A percentile compares a stretch with the other conserved stretches of the same genome.
phyloP scores from a whole-genome alignment of 2,888 invertebrate species.

The Caenorhabditis sp. region DNA sequence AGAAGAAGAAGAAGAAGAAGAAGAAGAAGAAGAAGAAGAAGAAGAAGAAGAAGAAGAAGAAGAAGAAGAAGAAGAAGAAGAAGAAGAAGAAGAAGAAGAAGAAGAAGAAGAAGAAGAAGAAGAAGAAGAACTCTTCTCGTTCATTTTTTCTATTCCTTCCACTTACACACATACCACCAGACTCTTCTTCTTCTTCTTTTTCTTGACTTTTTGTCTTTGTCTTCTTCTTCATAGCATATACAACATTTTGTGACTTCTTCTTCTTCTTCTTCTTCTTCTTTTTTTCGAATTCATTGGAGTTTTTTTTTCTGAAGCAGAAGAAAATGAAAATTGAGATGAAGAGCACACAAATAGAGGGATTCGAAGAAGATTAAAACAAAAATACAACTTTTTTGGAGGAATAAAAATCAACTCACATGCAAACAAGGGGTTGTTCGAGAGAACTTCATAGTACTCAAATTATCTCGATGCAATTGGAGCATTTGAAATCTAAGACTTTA shows the following conservation, averaged over 20 bases:
- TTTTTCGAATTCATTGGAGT: conserved; percentile 8
- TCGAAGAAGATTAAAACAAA: background rate
- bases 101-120: conserved; percentile 1
- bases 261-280: no score
- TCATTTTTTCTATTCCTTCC: conserved; percentile 8
- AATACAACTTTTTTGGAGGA: no score
- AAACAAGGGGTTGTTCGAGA: no score
- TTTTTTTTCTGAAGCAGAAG: conserved; percentile 6
- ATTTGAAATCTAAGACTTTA: no score
- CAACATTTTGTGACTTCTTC: conserved; percentile 9
- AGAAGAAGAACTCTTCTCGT: conserved; percentile 14
- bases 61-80: background rate
- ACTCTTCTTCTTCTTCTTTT: conserved; percentile 17
- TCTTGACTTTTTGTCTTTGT: background rate
- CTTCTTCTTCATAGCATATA: conserved; percentile 26
- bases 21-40: conserved; percentile 9
- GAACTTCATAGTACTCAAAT: no score
- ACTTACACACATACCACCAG: conserved; percentile 3
- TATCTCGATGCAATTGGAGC: no score
- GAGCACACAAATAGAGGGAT: conserved; percentile 4
- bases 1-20: conserved; percentile 2
- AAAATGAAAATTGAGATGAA: background rate
- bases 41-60: conserved; percentile 29
- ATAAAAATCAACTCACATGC: no score
- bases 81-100: conserved; percentile 10